Percentiles rank a stretch among this genome's conserved stretches.
Conservation (phyloP, 1,140 invertebrate genomes). For the Drosophila nebulosa region DNA sequence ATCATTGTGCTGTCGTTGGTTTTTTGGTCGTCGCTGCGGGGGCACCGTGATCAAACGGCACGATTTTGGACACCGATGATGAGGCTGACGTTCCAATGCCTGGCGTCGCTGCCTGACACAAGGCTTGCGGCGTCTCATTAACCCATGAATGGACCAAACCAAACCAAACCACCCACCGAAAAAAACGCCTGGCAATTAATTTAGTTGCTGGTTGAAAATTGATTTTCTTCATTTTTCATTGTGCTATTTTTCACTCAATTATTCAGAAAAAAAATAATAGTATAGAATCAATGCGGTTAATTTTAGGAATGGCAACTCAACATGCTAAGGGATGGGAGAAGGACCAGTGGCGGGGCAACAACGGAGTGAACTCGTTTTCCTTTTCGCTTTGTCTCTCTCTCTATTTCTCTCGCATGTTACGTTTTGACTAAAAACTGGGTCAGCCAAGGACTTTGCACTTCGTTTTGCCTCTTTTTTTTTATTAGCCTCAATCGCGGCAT, state of each 20-base stretch:
- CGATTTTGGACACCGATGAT: constrained; percentile 57
- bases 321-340: constrained; percentile 13
- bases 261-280: constrained; percentile 33
- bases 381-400: background rate
- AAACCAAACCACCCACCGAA: constrained; percentile 18
- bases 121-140: constrained; percentile 31
- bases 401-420: background rate
- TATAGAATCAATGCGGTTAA: constrained; percentile 42
- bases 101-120: constrained; percentile 38
- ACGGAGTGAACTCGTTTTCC: constrained; percentile 1
- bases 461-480: constrained; percentile 22
- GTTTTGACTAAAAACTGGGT: constrained; percentile 48
- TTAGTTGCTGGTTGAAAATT: constrained; percentile 11
- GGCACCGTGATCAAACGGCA: constrained; percentile 69
- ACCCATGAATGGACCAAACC: background rate
- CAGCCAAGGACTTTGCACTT: constrained; percentile 60
- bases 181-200: constrained; percentile 28
- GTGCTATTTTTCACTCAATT: constrained; percentile 60
- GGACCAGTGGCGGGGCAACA: background rate
- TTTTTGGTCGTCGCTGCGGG: constrained; percentile 29
- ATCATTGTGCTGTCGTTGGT: background rate
- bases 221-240: constrained; percentile 2
- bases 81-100: constrained; percentile 40
- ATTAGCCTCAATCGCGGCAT: constrained; percentile 43
- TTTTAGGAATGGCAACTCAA: constrained; percentile 31